Evolutionary conservation across 2,888 invertebrate species (phyloP), one percentile per base, ranked within the genome.

Genomic region (Cyrtodaria siliqua): DNA sequence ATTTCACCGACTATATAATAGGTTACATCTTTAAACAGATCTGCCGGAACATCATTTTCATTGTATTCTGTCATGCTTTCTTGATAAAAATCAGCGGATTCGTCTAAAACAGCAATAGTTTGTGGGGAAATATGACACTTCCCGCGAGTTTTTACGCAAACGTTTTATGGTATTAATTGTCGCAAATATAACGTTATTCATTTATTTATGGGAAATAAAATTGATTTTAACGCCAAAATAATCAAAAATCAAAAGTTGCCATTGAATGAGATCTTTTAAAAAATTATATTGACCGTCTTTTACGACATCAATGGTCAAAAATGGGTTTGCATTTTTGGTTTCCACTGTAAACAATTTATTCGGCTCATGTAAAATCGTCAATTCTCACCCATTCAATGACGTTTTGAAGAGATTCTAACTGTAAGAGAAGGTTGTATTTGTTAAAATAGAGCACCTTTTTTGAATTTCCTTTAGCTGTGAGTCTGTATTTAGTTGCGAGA

Each of bases 21-120:
- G n/a, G 87, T 89, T 14, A 97, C 96, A 94, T 96, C 96, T 93
- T 96, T 96, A 93, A 97, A 97, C 87, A 97, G 94, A 89, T 94
- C 83, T 40, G 79, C 76, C 3, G 77, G 74, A 0, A 73, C 64
- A 24, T 57, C 67, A 1, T 62, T 55, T n/a, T 44, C 49, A 50
- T 61, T 49, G 12, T 74, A 73, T 47, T 63, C 47, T 23, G 67
- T 49, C 64, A 72, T 77, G 24, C 26, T 79, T 47, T 42, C 9
- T 18, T 24, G n/a, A 16, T 6, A 27, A 18, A 42, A n/a, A 26
- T n/a, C 16, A 16, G 20, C n/a, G 4, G 12, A 33, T 33, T 33
- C 4, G 4, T 12, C 33, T 33, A 33, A 8, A 12, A 50, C 16
- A 42, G 14, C 42, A 14, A 8, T 23, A 26, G 24, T 44, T 24